Evolutionary conservation across 2,797 vertebrate species (phyloP), one percentile per base, ranked within the genome.

Genomic region (Netta rufina): DNA sequence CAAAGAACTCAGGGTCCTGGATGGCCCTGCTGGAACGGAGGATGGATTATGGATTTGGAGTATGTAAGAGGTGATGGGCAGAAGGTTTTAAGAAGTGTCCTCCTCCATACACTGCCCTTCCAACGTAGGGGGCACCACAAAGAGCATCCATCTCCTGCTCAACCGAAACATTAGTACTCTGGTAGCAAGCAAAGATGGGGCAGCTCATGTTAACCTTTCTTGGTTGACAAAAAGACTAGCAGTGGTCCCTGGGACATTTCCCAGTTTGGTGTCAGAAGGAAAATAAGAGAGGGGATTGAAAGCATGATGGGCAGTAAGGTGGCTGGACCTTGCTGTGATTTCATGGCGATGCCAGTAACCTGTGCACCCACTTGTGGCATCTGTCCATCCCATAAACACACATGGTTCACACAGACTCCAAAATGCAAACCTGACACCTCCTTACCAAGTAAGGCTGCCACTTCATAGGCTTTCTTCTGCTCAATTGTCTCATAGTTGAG

Each of bases 401-500:
- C 38, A 13, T 0, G 8, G 56, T 47, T 43, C 66, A 22, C 0
- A 9, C 28, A 54, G 75, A 28, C 6, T 36, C 75, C 81, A 61
- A 14, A 87, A 21, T 60, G 14, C 38, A 38, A 30, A 67, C 38
- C 57, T 28, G 8, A 13, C 0, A 61, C 41, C 14, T 24, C 96
- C 97, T 98, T 95, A 98, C 98, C 98, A 85, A 99, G 98, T 97
- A 99, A 98, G 78, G 99, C 99, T 64, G 99, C 99, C 67, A 99
- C 99, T 97, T 99, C 99, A 27, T 99, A 99, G 4, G 99, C 99
- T 97, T 99, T 99, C 98, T 99, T 99, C 98, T 99, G 99, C 95
- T 99, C 99, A 71, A 99, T 99, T 86, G 99, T 99, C 98, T 99
- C 99, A 9, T 99, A 99, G 98, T 99, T 99, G 96, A 99, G 97